Evolutionary conservation across 2,113 vertebrate genomes (phyloP).

Genomic region (Apodemus speciosus): DNA sequence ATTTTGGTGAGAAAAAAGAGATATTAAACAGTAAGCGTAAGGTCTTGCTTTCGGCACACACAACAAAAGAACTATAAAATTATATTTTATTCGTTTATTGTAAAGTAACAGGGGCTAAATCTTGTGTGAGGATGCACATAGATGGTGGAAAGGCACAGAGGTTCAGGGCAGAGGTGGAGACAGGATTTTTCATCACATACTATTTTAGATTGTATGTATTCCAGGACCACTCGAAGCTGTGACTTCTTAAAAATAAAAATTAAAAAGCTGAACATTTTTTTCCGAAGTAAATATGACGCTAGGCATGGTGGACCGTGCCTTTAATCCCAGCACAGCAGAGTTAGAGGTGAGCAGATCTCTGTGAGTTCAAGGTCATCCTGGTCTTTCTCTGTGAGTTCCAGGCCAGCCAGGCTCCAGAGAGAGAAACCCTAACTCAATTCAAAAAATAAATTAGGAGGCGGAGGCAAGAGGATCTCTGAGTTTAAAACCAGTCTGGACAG

Average conservation of each 20-base stretch:
- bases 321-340: neutral
- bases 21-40: neutral
- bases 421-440: neutral
- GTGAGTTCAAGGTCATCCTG: neutral
- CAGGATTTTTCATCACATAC: neutral
- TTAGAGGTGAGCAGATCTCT: neutral
- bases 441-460: neutral
- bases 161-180: neutral
- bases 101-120: neutral
- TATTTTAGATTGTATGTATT: neutral
- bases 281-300: neutral
- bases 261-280: neutral
- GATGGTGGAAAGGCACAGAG: neutral
- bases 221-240: neutral
- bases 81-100: constrained; percentile 27
- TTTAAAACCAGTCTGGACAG: neutral
- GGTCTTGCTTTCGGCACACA: neutral
- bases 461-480: neutral
- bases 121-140: neutral
- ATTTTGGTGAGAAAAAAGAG: constrained; percentile 42
- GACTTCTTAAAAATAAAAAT: constrained; percentile 45
- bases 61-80: neutral
- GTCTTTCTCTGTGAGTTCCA: neutral
- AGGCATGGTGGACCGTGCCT: neutral
- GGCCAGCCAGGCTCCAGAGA: neutral